A percentile compares a stretch with the other conserved stretches of the same genome.
phyloP scores from a whole-genome alignment of 2,888 invertebrate genomes.

The Magallana nippona region DNA sequence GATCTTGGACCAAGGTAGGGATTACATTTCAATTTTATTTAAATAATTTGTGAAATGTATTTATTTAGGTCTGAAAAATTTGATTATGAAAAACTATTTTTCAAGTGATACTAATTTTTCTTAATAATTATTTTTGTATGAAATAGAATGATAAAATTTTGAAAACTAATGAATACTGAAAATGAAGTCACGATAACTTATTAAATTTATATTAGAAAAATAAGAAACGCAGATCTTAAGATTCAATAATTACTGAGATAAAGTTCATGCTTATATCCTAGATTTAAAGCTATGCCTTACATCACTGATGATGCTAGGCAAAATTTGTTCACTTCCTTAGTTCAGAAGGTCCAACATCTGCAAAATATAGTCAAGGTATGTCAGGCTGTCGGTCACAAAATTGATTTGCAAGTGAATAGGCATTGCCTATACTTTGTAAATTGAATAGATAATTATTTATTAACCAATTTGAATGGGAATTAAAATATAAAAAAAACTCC shows the following conservation, averaged over 20 bases:
- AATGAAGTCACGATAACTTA: neutral
- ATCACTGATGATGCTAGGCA: slow-evolving; percentile 4
- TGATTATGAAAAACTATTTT: neutral
- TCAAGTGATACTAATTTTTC: too few species aligned
- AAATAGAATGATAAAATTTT: neutral
- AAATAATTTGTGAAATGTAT: neutral
- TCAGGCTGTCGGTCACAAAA: neutral
- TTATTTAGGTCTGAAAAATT: neutral
- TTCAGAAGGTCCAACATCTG: slow-evolving; percentile 9
- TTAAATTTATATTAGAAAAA: neutral
- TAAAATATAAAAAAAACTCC: too few species aligned
- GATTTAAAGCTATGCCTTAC: slow-evolving; percentile 33
- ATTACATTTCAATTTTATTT: neutral
- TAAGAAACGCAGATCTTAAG: slow-evolving; percentile 13
- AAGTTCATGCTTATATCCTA: neutral
- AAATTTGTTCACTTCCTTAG: slow-evolving; percentile 1
- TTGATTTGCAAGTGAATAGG: too few species aligned
- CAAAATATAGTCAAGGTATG: slow-evolving; percentile 17
- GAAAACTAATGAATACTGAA: neutral
- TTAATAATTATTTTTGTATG: too few species aligned
- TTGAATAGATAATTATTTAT: too few species aligned
- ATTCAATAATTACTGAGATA: neutral
- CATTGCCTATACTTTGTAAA: too few species aligned
- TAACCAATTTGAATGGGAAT: too few species aligned
- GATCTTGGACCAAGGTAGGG: slow-evolving; percentile 29